Conservation (phyloP, 2,888 invertebrate genomes). For the Ischnura elegans region DNA sequence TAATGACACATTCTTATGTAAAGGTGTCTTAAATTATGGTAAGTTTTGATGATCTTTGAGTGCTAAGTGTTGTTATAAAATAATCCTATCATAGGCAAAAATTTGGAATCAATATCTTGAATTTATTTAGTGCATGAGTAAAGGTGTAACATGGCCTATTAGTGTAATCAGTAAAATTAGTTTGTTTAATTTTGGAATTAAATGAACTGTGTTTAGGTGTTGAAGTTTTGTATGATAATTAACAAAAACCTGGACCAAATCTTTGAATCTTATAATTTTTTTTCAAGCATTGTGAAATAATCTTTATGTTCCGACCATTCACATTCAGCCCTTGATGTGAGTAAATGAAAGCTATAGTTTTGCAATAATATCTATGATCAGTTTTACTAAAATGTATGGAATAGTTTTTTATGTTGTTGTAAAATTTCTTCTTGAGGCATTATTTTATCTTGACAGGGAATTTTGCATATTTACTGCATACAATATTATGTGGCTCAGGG, state of each 20-base stretch:
- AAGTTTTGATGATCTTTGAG: not conserved
- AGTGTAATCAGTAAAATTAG: not conserved
- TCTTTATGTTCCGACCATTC: not conserved
- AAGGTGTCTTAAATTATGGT: not conserved
- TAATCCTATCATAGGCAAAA: not conserved
- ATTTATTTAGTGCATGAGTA: not conserved
- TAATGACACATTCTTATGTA: not conserved
- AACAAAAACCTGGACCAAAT: slow-evolving; percentile 50
- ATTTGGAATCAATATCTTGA: slow-evolving; percentile 1
- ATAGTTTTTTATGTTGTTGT: not conserved
- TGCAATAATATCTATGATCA: not conserved
- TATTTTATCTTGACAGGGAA: not conserved
- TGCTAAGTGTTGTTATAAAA: not conserved
- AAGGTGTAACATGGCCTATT: not conserved
- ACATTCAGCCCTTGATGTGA: not conserved
- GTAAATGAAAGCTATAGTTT: not conserved
- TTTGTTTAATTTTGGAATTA: slow-evolving; percentile 35
- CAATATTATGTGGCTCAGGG: not conserved
- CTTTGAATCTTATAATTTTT: not conserved
- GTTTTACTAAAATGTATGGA: not conserved
- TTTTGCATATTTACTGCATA: not conserved
- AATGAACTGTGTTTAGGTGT: not conserved
- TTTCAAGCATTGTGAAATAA: not conserved
- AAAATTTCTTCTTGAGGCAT: not conserved
- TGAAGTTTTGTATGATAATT: slow-evolving; percentile 12